Base-by-base conservation (phyloP, 2,888 invertebrate species). In the Biston betularia region DNA sequence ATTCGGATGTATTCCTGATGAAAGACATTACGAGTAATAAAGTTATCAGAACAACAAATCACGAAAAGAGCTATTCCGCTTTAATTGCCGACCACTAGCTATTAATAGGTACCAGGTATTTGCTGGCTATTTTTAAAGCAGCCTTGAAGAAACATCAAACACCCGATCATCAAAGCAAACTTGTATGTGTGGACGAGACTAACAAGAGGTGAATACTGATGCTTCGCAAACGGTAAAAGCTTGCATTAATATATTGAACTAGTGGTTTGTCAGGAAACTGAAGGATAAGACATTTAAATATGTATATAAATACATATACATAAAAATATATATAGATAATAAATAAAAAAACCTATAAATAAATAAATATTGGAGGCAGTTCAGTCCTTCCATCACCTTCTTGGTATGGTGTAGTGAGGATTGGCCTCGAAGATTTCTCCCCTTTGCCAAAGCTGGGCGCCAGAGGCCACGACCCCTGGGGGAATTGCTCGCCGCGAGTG, bases 161-260 rank as follows among this genome's bases (percentile, higher is more conserved):
- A 61, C 8, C 34, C 57, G 61, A 53, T 62, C 66, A 66, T 66
- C 66, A 66, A 66, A 62, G 66, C 53, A 66, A 66, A 66, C 57
- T 50, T 24, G 11, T 14, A 40, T 6, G 57, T 57, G 61, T 46
- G 45, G 55, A 65, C 55, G 46, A 48, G 34, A 35, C 38, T 46
- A 66, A 57, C 53, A 54, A 42, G 46, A 56, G 53, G 34, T 48
- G 65, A 61, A 52, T 57, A 56, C 9, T 61, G 61, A 66, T 55
- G n/a, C 15, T 33, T 48, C 11, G 45, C 58, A 44, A 64, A 55
- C 34, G 53, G 53, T 45, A 61, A 45, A 53, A 40, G 53, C 40
- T 42, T 44, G 11, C 9, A 40, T 57, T 40, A 33, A 58, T 33
- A 58, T 58, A 34, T 24, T 24, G 10, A 48, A 24, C 9, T 45